phyloP scores from a whole-genome alignment of 2,888 invertebrate genomes.

The Chaetoderma sp. region DNA sequence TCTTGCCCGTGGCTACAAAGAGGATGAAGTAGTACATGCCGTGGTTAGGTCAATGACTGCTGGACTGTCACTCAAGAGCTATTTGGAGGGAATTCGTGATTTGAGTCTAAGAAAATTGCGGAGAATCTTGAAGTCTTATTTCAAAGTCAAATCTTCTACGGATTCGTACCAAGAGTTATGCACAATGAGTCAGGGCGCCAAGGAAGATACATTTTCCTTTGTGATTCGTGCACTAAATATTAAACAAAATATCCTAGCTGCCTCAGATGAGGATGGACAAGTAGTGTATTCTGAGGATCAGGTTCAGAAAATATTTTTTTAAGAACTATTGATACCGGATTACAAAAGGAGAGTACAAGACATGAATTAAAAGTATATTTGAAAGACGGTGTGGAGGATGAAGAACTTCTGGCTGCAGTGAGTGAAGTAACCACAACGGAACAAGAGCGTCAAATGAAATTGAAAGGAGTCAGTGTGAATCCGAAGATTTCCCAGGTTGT shows the following conservation, averaged over 20 bases:
- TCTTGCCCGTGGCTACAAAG: neutral
- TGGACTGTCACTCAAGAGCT: neutral
- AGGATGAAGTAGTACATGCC: neutral
- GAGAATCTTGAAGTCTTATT: neutral
- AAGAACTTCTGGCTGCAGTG: neutral
- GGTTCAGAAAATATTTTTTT: neutral
- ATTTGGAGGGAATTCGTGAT: neutral
- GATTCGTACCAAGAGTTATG: constrained; percentile 3
- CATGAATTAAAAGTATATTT: neutral
- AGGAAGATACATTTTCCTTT: neutral
- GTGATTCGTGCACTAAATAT: neutral
- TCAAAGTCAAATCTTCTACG: neutral
- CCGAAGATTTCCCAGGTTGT: no score
- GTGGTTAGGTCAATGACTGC: neutral
- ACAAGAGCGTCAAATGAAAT: neutral
- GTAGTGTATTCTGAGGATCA: neutral
- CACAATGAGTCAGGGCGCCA: neutral
- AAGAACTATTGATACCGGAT: neutral
- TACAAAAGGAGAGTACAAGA: neutral
- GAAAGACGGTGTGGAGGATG: neutral
- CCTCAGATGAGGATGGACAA: neutral
- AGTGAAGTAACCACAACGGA: neutral
- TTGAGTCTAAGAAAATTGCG: neutral
- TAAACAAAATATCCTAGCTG: neutral
- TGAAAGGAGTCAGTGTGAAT: no score